Evolutionary conservation across 2,888 invertebrate species (phyloP).

Genomic region (Spodoptera exigua): DNA sequence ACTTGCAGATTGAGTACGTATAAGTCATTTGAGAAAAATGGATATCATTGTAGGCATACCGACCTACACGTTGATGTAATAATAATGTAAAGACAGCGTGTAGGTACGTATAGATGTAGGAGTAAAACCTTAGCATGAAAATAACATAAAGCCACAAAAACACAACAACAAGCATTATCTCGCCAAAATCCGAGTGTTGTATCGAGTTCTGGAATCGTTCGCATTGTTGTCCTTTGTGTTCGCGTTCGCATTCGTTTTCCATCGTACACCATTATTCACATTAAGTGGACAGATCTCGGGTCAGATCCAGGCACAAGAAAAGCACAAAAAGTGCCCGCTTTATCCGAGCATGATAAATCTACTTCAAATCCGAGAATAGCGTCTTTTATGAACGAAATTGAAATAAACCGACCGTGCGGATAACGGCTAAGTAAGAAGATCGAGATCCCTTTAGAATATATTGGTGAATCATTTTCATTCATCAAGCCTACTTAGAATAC

Average conservation of each 20-base stretch:
- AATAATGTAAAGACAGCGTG: too few relatives aligned
- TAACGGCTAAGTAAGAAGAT: slow-evolving; percentile 89
- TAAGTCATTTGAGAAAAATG: too few relatives aligned
- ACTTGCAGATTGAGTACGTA: too few relatives aligned
- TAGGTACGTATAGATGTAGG: background rate
- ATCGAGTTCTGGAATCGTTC: slow-evolving; percentile 87
- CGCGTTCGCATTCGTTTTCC: slow-evolving; percentile 88
- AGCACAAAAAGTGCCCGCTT: slow-evolving; percentile 90
- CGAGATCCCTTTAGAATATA: slow-evolving; percentile 87
- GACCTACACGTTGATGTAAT: background rate
- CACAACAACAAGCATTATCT: slow-evolving; percentile 78
- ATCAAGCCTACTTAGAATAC: slow-evolving; percentile 70
- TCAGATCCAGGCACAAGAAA: slow-evolving; percentile 89
- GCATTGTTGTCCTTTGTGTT: slow-evolving; percentile 89
- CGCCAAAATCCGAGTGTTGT: slow-evolving; percentile 82
- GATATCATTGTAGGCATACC: background rate
- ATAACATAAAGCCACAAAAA: slow-evolving; percentile 61
- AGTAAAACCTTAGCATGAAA: slow-evolving; percentile 32
- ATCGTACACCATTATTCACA: slow-evolving; percentile 90
- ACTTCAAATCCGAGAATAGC: slow-evolving; percentile 90
- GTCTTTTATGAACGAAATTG: slow-evolving; percentile 90
- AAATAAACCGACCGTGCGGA: slow-evolving; percentile 90
- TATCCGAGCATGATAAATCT: slow-evolving; percentile 90
- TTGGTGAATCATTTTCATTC: slow-evolving; percentile 88
- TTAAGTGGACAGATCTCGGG: slow-evolving; percentile 90